A percentile compares a stretch with the other conserved stretches of the same genome.
Evolutionary conservation across 1,140 invertebrate genomes (phyloP).

Genomic region (Galendromus occidentalis): DNA sequence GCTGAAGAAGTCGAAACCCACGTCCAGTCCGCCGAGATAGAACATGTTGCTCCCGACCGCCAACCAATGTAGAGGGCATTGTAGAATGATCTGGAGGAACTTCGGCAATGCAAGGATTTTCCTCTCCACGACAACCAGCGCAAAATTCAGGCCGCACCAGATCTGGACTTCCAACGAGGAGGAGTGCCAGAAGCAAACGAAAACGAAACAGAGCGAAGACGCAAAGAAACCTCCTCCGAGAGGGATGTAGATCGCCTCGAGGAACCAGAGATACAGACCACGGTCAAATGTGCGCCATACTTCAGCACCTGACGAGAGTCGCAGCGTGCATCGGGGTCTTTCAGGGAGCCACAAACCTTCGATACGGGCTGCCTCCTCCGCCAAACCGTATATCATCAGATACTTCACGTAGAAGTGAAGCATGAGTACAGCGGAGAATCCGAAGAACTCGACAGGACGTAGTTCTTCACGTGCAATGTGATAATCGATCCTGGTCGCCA

Average conservation of each 20-base stretch:
- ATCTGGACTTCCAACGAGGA: not conserved
- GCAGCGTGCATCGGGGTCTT: not conserved
- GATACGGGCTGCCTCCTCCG: not conserved
- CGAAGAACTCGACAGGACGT: not conserved
- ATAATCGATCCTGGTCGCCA: not conserved
- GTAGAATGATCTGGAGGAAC: not conserved
- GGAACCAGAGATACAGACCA: not conserved
- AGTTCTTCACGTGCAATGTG: not conserved
- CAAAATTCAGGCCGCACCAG: not conserved
- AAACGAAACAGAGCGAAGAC: not conserved
- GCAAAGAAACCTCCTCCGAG: not conserved
- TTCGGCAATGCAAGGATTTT: not conserved
- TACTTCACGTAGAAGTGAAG: not conserved
- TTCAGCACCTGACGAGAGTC: not conserved
- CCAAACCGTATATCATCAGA: not conserved
- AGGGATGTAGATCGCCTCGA: not conserved
- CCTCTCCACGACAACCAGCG: not conserved
- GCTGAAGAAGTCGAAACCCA: not conserved
- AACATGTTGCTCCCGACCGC: not conserved
- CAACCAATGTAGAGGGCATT: not conserved
- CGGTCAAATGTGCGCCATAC: not conserved
- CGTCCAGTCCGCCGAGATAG: not conserved
- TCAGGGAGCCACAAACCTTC: not conserved
- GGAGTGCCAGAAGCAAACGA: not conserved
- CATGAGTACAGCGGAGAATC: not conserved